Conservation (phyloP, 1,140 invertebrate species). For the Drosophila dunni region DNA sequence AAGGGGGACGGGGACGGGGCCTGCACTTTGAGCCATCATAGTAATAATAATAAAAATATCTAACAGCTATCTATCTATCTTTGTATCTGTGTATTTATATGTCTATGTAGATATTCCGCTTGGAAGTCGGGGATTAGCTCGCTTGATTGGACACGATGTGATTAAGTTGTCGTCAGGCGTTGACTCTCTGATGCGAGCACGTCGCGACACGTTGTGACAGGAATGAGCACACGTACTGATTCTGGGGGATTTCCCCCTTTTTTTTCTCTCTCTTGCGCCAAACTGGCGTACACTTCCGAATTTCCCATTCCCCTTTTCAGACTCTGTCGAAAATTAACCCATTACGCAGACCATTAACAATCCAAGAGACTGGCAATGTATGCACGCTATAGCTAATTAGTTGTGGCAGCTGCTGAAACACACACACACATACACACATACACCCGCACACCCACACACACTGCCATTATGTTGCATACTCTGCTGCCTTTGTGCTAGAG, state of each 20-base stretch:
- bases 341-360: conserved; percentile 78
- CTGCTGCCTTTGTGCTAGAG: neutral
- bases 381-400: conserved; percentile 71
- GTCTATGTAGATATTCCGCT: conserved; percentile 39
- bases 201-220: conserved; percentile 41
- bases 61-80: conserved; percentile 22
- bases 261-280: neutral
- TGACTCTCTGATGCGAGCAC: conserved; percentile 44
- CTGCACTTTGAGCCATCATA: conserved; percentile 17
- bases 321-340: conserved; percentile 68
- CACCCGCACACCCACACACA: conserved; percentile 11
- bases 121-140: conserved; percentile 59
- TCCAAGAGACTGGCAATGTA: conserved; percentile 58
- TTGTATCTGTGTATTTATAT: neutral
- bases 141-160: conserved; percentile 80
- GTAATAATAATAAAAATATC: conserved; percentile 57
- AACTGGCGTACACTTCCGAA: neutral
- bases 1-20: neutral
- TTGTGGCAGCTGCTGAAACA: conserved; percentile 70
- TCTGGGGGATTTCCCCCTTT: neutral
- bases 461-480: conserved; percentile 7
- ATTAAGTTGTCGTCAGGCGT: conserved; percentile 72
- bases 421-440: conserved; percentile 9
- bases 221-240: neutral
- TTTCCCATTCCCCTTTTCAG: conserved; percentile 5